A percentile compares a stretch with the other conserved stretches of the same genome.
These are phyloP conservation scores for Callithrix jacchus DNA, from an alignment of 2,113 vertebrate species.

Conservation along the genomic window DNA sequence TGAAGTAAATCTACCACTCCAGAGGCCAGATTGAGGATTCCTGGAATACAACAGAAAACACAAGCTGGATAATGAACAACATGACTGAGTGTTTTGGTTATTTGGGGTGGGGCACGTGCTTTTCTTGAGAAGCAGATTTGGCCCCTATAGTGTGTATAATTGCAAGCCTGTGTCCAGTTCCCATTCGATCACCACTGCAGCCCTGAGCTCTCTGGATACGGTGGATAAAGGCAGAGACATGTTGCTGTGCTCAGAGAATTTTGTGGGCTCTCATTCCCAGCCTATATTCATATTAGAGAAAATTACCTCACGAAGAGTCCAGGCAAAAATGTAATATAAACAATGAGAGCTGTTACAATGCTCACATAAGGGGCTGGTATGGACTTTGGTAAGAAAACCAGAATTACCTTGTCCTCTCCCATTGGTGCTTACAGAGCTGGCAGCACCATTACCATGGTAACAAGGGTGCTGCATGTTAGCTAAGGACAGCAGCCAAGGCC, in stretches of 20 bases:
- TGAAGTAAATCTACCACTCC: constrained; percentile 89
- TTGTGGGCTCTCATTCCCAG: not conserved
- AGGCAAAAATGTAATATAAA: constrained; percentile 31
- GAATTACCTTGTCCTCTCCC: not conserved
- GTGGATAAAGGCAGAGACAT: not conserved
- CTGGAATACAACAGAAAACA: constrained; percentile 68
- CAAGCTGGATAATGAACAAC: not conserved
- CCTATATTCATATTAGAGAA: not conserved
- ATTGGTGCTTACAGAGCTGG: not conserved
- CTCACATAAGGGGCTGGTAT: not conserved
- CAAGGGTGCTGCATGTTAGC: not conserved
- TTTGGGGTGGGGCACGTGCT: not conserved
- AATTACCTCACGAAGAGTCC: constrained; percentile 18
- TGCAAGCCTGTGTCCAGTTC: not conserved
- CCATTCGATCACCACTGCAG: not conserved
- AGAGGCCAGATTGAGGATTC: constrained; percentile 87
- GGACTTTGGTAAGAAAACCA: not conserved
- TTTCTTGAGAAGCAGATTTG: not conserved
- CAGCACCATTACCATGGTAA: not conserved
- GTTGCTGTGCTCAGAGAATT: not conserved
- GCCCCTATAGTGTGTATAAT: not conserved
- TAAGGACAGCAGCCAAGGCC: not conserved
- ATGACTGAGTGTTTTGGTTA: not conserved
- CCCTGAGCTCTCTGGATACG: not conserved
- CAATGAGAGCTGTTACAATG: not conserved